Base-by-base conservation (phyloP, 2,113 vertebrate species). In the Pituophis catenifer region DNA sequence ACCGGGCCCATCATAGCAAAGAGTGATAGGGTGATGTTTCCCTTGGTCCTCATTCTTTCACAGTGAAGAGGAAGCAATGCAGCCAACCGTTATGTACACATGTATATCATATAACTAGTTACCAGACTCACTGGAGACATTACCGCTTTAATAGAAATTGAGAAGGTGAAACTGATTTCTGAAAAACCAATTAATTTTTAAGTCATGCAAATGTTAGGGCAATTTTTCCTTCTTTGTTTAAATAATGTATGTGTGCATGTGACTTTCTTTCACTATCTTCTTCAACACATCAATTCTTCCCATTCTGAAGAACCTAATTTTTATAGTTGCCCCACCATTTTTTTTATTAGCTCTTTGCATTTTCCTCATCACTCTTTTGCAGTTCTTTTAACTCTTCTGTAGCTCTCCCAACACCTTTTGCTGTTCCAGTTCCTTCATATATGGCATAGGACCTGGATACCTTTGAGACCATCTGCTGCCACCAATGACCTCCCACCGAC, bases 11-110 rank as follows among this genome's bases (percentile, higher is more conserved):
- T 85, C 93, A 86, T 0, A n/a, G 24, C 88, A 81, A 10, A 89
- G 17, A 81, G 65, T 93, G 65, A 93, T 88, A 88, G 10, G 62
- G 44, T 10, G 29, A 88, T 90, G 29, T 17, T 12, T 24, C 59
- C 13, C 87, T 95, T 88, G 44, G 44, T 90, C 92, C 93, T 92
- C 52, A 59, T 92, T 57, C 19, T 55, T 15, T 1, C 58, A 90
- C 15, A 92, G 33, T 2, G 38, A 92, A 86, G 6, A 94, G n/a
- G 58, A 50, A 48, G 21, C 93, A 94, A 65, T 53, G 50, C 88
- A 65, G 10, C 81, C 24, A 89, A 7, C 33, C n/a, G 15, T 58
- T 89, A 90, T 8, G 29, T 48, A 44, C 15, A 26, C n/a, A 53
- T 90, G 81, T 12, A 0, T 53, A 87, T 93, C 89, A 86, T 48